phyloP scores from a whole-genome alignment of 2,113 vertebrate genomes.

The Pachyramphus minor region DNA sequence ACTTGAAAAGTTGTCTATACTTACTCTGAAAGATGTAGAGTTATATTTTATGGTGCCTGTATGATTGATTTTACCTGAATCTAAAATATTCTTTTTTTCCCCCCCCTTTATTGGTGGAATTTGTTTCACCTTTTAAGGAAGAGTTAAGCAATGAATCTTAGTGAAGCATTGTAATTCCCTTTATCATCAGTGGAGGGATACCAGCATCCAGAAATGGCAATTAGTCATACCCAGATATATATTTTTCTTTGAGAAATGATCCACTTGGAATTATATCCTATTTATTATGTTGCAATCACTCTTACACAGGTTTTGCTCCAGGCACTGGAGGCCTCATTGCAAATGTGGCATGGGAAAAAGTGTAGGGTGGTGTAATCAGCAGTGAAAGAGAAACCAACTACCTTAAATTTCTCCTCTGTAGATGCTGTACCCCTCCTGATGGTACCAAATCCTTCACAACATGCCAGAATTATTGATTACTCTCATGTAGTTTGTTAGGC shows the following conservation, averaged over 20 bases:
- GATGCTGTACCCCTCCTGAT: neutral
- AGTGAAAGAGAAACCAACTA: neutral
- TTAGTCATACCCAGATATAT: neutral
- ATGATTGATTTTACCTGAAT: neutral
- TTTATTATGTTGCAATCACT: neutral
- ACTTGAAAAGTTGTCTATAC: neutral
- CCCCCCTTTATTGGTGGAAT: neutral
- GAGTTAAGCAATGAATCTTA: neutral
- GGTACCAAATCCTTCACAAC: neutral
- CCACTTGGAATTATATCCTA: neutral
- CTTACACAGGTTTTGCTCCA: neutral
- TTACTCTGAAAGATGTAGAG: neutral
- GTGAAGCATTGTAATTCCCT: neutral
- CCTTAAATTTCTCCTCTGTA: neutral
- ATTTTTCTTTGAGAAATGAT: neutral
- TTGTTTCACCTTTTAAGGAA: neutral
- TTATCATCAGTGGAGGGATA: neutral
- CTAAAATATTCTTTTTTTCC: neutral
- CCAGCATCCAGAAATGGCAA: neutral
- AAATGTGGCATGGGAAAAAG: neutral
- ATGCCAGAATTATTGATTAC: neutral
- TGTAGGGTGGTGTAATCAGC: fast-evolving
- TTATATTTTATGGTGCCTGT: neutral
- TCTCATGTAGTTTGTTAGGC: neutral
- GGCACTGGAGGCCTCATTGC: neutral